These are phyloP conservation scores for Ochotona princeps DNA, from an alignment of 2,113 vertebrate species.

Conservation along the genomic window DNA sequence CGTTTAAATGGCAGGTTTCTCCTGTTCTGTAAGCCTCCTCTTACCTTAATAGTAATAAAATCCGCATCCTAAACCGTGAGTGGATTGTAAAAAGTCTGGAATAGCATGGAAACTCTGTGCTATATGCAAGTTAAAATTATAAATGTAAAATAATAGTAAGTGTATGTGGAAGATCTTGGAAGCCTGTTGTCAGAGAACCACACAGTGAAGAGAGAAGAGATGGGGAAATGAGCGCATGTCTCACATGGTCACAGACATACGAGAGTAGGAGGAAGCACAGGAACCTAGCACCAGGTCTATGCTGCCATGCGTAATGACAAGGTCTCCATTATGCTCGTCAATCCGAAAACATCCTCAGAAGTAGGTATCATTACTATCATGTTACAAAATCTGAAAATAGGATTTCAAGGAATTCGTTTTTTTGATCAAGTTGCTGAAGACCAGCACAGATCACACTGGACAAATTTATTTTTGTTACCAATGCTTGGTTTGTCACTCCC, in stretches of 20 bases:
- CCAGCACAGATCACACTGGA: not conserved
- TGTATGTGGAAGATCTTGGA: not conserved
- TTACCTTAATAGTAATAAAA: not conserved
- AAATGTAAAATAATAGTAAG: no score
- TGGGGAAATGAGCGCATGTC: not conserved
- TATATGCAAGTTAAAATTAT: no score
- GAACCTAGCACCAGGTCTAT: not conserved
- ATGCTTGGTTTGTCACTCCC: not conserved
- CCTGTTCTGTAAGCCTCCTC: not conserved
- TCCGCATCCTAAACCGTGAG: not conserved
- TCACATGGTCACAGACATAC: not conserved
- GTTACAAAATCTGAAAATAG: not conserved
- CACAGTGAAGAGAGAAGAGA: not conserved
- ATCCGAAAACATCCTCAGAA: not conserved
- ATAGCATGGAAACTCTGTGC: no score
- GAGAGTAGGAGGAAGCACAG: not conserved
- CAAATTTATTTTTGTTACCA: not conserved
- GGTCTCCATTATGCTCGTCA: not conserved
- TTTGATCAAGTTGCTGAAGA: not conserved
- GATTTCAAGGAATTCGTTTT: not conserved
- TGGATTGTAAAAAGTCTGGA: not conserved
- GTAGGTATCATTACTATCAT: not conserved
- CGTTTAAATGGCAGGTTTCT: not conserved
- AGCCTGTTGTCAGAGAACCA: not conserved
- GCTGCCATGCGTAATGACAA: not conserved